Percentiles rank a stretch among this genome's conserved stretches.
Evolutionary conservation across 2,888 invertebrate species (phyloP).

Genomic region (Uropetala carovei): DNA sequence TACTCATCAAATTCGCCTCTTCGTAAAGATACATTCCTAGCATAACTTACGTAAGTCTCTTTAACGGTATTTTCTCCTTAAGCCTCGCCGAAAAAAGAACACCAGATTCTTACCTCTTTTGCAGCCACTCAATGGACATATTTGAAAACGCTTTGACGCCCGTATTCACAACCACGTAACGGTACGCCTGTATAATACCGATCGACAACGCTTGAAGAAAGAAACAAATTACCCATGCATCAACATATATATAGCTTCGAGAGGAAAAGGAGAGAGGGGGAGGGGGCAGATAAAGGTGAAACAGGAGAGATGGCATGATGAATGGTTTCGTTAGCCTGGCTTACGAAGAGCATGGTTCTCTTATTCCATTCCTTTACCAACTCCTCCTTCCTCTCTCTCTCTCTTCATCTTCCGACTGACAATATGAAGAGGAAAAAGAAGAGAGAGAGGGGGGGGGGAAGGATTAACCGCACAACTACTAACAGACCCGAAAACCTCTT

Average conservation of each 20-base stretch:
- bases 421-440: too few relatives aligned
- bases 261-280: background rate
- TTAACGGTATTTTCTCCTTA: too few relatives aligned
- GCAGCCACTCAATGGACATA: background rate
- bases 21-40: too few relatives aligned
- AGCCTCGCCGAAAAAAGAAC: background rate
- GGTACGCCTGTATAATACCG: slow-evolving; percentile 20
- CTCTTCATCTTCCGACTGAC: background rate
- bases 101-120: background rate
- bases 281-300: background rate
- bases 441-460: too few relatives aligned
- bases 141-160: background rate
- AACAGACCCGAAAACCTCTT: too few relatives aligned
- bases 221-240: background rate
- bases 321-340: background rate
- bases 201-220: background rate
- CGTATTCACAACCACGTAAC: background rate
- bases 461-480: too few relatives aligned
- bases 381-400: background rate
- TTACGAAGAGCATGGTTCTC: background rate
- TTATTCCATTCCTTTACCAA: background rate
- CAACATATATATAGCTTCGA: slow-evolving; percentile 3
- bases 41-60: too few relatives aligned
- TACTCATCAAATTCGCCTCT: too few relatives aligned
- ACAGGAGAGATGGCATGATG: background rate